A percentile compares a stretch with the other conserved stretches of the same genome.
These are phyloP conservation scores for Dendrocopos noguchii DNA, from an alignment of 2,113 vertebrate species.

Conservation along the genomic window DNA sequence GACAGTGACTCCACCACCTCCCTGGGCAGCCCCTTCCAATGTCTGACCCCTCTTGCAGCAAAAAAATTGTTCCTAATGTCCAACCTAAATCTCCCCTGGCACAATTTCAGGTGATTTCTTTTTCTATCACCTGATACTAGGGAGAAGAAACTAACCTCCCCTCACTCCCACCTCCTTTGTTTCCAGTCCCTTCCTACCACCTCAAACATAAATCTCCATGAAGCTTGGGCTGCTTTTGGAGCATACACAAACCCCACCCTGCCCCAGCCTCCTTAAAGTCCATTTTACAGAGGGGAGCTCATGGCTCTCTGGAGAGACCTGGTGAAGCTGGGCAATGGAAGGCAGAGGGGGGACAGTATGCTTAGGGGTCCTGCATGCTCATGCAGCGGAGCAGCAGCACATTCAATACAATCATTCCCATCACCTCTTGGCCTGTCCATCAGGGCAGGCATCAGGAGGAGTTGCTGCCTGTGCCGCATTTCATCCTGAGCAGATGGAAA, in stretches of 20 bases:
- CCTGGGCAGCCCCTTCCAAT: no score
- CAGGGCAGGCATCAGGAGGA: background rate
- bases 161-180: background rate
- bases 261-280: background rate
- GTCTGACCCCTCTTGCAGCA: no score
- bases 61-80: no score
- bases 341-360: background rate
- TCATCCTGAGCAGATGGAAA: conserved; percentile 19
- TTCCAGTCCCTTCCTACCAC: background rate
- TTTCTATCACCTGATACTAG: no score
- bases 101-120: no score
- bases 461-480: background rate
- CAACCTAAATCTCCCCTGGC: no score
- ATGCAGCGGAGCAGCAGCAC: rapidly evolving
- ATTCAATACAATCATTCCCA: rapidly evolving
- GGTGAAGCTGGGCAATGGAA: no score
- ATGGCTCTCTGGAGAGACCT: no score
- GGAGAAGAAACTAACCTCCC: no score
- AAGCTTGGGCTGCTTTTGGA: background rate
- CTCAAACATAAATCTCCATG: background rate
- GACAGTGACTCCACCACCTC: no score
- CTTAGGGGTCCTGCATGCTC: no score
- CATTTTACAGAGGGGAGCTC: background rate
- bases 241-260: background rate
- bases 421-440: background rate